Percentiles rank a stretch among this genome's conserved stretches.
Conservation (phyloP, 2,113 vertebrate species). For the Balaenoptera acutorostrata region DNA sequence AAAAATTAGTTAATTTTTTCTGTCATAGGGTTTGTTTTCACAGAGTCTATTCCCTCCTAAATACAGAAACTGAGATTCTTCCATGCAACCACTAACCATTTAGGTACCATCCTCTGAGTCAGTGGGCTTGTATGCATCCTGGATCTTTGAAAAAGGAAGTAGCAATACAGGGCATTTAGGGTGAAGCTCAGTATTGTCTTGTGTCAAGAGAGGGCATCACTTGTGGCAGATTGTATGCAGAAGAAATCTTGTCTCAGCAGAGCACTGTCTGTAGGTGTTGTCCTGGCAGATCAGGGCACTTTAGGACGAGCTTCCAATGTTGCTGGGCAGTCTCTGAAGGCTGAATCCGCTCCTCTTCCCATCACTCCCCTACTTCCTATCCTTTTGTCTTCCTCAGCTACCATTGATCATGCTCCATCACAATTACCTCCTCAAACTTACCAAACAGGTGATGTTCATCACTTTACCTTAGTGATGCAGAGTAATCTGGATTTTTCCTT, state of each 20-base stretch:
- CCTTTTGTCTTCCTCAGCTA: background rate
- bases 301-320: background rate
- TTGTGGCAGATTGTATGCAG: background rate
- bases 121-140: background rate
- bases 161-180: background rate
- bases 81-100: background rate
- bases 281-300: too few relatives aligned
- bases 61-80: background rate
- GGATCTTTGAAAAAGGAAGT: background rate
- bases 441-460: background rate
- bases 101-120: background rate
- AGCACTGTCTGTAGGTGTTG: background rate
- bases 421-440: background rate
- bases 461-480: background rate
- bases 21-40: background rate
- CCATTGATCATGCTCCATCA: background rate
- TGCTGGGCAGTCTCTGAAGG: background rate
- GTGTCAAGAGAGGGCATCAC: background rate
- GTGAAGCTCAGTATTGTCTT: background rate
- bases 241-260: background rate
- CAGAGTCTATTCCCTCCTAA: background rate
- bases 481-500: background rate
- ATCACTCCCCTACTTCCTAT: background rate
- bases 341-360: background rate
- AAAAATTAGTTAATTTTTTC: background rate